These are phyloP conservation scores for Phrynocephalus guinanensis DNA, from an alignment of 2,797 vertebrate species.

Conservation along the genomic window DNA sequence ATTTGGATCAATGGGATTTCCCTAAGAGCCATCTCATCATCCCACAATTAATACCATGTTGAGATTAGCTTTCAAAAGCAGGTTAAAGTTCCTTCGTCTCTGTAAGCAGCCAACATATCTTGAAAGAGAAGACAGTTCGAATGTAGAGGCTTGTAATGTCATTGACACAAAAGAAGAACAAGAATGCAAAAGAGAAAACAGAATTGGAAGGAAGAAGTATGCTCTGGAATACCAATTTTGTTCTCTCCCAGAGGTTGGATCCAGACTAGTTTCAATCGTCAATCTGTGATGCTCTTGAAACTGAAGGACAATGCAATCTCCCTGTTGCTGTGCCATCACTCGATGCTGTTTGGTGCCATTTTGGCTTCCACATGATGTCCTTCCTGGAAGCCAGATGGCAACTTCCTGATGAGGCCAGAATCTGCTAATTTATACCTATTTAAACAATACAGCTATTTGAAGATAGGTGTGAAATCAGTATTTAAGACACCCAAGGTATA, in stretches of 20 bases:
- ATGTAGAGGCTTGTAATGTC: neutral
- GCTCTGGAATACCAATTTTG: neutral
- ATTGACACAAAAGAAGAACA: neutral
- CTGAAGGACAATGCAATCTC: neutral
- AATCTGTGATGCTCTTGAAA: neutral
- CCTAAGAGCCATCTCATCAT: too few relatives aligned
- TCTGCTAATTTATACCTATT: neutral
- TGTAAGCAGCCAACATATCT: neutral
- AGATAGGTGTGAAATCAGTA: neutral
- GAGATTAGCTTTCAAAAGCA: too few relatives aligned
- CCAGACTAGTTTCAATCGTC: neutral
- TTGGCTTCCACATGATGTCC: neutral
- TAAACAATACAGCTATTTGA: neutral
- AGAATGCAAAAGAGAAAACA: neutral
- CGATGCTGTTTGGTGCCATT: neutral
- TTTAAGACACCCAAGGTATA: constrained; percentile 3
- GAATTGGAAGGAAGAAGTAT: neutral
- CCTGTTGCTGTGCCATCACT: neutral
- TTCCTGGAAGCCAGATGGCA: neutral
- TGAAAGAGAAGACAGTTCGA: neutral
- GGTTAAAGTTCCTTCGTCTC: neutral
- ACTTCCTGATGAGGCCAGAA: neutral
- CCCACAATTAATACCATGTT: too few relatives aligned
- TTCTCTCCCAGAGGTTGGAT: neutral
- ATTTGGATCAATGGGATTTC: too few relatives aligned